Evolutionary conservation across 2,113 vertebrate genomes (phyloP).

Genomic region (Sclerurus mexicanus): DNA sequence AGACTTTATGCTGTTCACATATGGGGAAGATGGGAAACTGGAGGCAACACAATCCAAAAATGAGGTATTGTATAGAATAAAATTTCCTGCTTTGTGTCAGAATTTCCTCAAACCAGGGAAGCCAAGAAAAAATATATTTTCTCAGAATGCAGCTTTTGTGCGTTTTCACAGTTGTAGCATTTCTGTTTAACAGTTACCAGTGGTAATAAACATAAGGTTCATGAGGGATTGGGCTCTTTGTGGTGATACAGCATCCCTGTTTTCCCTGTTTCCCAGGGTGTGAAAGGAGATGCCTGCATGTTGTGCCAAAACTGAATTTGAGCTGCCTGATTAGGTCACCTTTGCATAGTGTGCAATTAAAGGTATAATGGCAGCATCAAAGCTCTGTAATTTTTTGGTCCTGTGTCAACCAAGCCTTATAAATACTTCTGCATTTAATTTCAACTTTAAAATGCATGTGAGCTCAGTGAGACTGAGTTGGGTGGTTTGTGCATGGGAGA

Average conservation of each 20-base stretch:
- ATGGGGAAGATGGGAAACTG: constrained; percentile 54
- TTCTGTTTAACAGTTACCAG: not conserved
- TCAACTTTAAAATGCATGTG: not conserved
- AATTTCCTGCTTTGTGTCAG: not conserved
- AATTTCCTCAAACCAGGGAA: not conserved
- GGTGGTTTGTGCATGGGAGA: not conserved
- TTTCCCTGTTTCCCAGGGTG: not conserved
- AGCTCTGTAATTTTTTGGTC: not conserved
- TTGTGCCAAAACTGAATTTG: not conserved
- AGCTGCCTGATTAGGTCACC: not conserved
- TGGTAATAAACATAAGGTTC: not conserved
- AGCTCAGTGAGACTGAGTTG: not conserved
- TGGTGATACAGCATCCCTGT: not conserved
- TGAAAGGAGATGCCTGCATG: not conserved
- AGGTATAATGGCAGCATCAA: not conserved
- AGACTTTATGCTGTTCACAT: constrained; percentile 61
- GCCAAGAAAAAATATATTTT: not conserved
- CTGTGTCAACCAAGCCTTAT: not conserved
- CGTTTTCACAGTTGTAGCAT: not conserved
- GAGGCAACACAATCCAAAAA: not conserved
- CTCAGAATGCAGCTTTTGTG: not conserved
- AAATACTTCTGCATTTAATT: not conserved
- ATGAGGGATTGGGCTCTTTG: not conserved
- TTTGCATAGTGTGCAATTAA: not conserved
- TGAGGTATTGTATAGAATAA: constrained; percentile 33